Conservation (phyloP, 1,140 invertebrate species). For the Ctenoplectra terminalis region DNA sequence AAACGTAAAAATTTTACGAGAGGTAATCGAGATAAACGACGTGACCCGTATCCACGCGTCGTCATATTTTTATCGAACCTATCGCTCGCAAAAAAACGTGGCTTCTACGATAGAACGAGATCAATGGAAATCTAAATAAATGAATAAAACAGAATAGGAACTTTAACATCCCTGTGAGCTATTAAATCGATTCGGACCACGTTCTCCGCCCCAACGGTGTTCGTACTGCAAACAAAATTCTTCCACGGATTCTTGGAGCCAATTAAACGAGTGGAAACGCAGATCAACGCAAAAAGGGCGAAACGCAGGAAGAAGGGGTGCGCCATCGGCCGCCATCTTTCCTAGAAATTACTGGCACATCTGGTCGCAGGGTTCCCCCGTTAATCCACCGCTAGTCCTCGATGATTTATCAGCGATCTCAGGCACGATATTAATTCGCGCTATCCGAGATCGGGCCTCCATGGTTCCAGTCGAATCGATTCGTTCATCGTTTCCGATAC, state of each 20-base stretch:
- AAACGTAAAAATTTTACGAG: constrained; percentile 14
- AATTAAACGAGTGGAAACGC: background rate
- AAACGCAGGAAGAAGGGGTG: background rate
- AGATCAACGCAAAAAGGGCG: background rate
- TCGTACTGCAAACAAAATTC: background rate
- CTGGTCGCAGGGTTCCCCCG: constrained; percentile 26
- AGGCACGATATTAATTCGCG: constrained; percentile 33
- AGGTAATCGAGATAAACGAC: background rate
- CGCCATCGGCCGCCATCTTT: constrained; percentile 20
- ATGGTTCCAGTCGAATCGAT: constrained; percentile 29
- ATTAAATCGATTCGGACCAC: too few relatives aligned
- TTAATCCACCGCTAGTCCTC: constrained; percentile 32
- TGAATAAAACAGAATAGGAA: too few relatives aligned
- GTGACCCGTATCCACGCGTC: background rate
- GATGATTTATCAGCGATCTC: constrained; percentile 46
- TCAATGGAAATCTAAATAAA: too few relatives aligned
- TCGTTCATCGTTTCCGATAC: constrained; percentile 28
- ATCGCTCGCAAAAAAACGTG: background rate
- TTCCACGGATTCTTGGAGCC: background rate
- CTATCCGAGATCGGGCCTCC: background rate
- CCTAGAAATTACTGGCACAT: constrained; percentile 63
- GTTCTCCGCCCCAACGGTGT: too few relatives aligned
- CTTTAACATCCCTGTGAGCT: too few relatives aligned
- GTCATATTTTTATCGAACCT: background rate
- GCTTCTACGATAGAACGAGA: background rate